A percentile compares a stretch with the other conserved stretches of the same genome.
These are phyloP conservation scores for Notodonta dromedarius DNA, from an alignment of 2,888 invertebrate genomes.

Conservation along the genomic window DNA sequence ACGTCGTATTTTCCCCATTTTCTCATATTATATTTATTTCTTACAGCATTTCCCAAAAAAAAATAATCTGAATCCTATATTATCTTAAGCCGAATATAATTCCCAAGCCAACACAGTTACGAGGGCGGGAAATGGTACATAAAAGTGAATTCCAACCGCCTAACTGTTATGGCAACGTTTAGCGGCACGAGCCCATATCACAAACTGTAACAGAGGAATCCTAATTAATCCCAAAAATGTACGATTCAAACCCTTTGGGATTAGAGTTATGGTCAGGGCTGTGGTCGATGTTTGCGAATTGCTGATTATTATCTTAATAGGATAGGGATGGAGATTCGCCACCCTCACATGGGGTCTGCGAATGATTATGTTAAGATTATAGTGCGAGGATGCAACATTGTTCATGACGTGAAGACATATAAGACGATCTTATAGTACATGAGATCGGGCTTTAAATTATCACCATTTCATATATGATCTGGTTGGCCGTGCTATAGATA, in stretches of 20 bases:
- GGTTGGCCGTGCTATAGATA: too few relatives aligned
- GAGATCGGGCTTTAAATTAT: too few relatives aligned
- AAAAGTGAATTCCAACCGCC: constrained; percentile 22
- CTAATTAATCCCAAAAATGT: constrained; percentile 69
- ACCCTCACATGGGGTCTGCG: not conserved
- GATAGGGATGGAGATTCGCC: constrained; percentile 65
- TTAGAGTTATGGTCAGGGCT: constrained; percentile 42
- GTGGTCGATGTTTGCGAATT: constrained; percentile 69
- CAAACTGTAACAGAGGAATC: constrained; percentile 47
- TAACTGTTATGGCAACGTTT: constrained; percentile 38
- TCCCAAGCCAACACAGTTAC: constrained; percentile 25
- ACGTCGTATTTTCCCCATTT: too few relatives aligned
- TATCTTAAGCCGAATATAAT: constrained; percentile 5
- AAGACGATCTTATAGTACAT: too few relatives aligned
- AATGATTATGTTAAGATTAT: not conserved
- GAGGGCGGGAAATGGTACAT: constrained; percentile 29
- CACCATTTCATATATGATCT: too few relatives aligned
- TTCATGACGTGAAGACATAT: too few relatives aligned
- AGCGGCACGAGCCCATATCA: constrained; percentile 42
- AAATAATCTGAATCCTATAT: not conserved
- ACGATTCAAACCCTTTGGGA: constrained; percentile 53
- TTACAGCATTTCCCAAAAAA: not conserved
- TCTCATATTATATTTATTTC: not conserved
- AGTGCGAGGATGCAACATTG: not conserved
- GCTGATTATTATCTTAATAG: constrained; percentile 79